A percentile compares a stretch with the other conserved stretches of the same genome.
Conservation (phyloP, 2,888 invertebrate species). For the Brachyopa scutellaris region DNA sequence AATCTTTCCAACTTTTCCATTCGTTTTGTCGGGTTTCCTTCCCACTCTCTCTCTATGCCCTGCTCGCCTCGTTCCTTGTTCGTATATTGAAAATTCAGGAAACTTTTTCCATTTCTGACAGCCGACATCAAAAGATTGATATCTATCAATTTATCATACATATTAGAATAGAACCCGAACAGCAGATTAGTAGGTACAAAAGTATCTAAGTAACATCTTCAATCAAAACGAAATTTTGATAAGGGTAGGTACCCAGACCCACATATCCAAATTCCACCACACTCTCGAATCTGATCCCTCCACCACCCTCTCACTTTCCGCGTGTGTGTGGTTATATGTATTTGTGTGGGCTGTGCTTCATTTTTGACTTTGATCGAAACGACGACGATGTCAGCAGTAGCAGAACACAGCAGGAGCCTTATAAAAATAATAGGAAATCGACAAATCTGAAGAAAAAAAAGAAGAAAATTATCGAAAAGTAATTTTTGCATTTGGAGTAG, state of each 20-base stretch:
- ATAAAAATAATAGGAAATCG: conserved; percentile 19
- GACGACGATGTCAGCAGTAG: conserved; percentile 4
- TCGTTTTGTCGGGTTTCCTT: background rate
- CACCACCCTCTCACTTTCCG: background rate
- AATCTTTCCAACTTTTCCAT: conserved; percentile 44
- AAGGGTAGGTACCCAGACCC: conserved; percentile 1
- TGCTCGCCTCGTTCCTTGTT: background rate
- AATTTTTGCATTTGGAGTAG: conserved; percentile 12
- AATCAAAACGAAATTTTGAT: conserved; percentile 58
- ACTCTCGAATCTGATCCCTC: background rate
- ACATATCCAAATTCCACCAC: background rate
- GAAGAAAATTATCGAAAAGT: conserved; percentile 30
- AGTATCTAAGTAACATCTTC: conserved; percentile 49
- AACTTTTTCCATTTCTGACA: conserved; percentile 60
- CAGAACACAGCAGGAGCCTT: background rate
- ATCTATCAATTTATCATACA: conserved; percentile 63
- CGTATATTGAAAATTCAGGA: conserved; percentile 18
- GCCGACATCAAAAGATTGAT: conserved; percentile 62
- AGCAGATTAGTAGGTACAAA: conserved; percentile 45
- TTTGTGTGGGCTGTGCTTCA: background rate
- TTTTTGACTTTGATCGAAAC: conserved; percentile 52
- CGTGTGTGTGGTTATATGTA: conserved; percentile 4
- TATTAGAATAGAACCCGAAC: conserved; percentile 38
- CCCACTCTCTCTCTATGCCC: background rate
- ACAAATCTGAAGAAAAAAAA: conserved; percentile 26